These are phyloP conservation scores for Zosterops borbonicus DNA, from an alignment of 2,113 vertebrate species.

Conservation along the genomic window DNA sequence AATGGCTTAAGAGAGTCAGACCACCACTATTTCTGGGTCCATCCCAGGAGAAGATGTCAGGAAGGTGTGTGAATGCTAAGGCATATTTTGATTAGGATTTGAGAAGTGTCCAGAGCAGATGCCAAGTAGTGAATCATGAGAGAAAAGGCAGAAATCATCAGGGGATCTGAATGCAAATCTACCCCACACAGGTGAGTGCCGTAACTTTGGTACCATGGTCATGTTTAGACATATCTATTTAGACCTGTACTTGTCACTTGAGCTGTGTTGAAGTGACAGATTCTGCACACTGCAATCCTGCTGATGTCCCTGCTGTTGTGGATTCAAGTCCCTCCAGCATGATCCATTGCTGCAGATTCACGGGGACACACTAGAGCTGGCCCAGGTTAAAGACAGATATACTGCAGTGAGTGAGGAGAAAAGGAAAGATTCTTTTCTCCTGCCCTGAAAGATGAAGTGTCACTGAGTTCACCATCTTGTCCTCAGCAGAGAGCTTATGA, in stretches of 20 bases:
- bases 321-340: accelerated
- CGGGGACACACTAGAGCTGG: not conserved
- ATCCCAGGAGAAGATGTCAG: not conserved
- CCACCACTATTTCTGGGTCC: not conserved
- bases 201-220: not conserved
- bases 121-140: not conserved
- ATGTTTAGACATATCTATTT: not conserved
- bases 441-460: not conserved
- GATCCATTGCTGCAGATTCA: accelerated
- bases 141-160: not conserved
- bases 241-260: not conserved
- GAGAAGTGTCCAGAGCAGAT: not conserved
- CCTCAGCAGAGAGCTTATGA: accelerated
- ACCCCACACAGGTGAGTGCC: not conserved
- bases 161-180: not conserved
- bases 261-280: not conserved
- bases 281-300: accelerated
- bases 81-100: not conserved
- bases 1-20: not conserved
- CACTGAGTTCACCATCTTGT: not conserved
- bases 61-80: not conserved
- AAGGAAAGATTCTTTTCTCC: not conserved
- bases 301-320: not conserved
- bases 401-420: not conserved
- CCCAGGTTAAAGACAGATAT: accelerated